These are phyloP conservation scores for Cryptops parisi DNA, from an alignment of 2,888 invertebrate species.

Conservation along the genomic window DNA sequence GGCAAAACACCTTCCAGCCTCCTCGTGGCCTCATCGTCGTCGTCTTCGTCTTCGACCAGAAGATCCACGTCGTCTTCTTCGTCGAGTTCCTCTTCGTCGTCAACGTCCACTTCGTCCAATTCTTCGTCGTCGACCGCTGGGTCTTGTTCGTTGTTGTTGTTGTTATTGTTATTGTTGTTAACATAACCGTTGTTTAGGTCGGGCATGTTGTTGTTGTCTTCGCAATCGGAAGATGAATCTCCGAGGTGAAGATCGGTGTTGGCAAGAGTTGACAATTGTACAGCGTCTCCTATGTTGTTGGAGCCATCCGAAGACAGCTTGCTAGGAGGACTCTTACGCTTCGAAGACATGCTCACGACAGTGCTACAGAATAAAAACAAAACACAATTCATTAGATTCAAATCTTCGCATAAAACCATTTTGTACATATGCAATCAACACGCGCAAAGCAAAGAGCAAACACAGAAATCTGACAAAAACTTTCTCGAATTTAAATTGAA, in stretches of 20 bases:
- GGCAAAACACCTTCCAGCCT: slow-evolving; percentile 22
- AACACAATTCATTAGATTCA: no score
- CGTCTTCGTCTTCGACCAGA: slow-evolving; percentile 16
- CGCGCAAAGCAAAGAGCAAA: no score
- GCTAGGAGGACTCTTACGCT: slow-evolving; percentile 89
- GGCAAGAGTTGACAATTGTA: slow-evolving; percentile 7
- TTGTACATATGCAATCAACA: no score
- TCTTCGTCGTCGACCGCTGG: background rate
- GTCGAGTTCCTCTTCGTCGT: slow-evolving; percentile 11
- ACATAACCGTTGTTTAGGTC: background rate
- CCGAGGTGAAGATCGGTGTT: background rate
- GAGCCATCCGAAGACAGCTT: slow-evolving; percentile 63
- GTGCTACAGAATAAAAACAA: background rate
- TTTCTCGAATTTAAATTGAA: no score
- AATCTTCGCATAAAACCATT: no score
- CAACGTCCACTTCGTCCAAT: background rate
- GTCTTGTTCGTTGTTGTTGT: background rate
- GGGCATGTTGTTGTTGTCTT: slow-evolving; percentile 1
- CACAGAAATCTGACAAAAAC: no score
- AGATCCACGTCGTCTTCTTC: slow-evolving; percentile 15
- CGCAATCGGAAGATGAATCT: background rate
- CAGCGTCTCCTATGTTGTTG: slow-evolving; percentile 13
- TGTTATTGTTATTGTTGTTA: background rate
- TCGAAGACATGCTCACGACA: slow-evolving; percentile 71
- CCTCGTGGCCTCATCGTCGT: slow-evolving; percentile 22